Evolutionary conservation across 2,888 invertebrate species (phyloP), one percentile per base, ranked within the genome.

Genomic region (Lasioglossum villosulum): DNA sequence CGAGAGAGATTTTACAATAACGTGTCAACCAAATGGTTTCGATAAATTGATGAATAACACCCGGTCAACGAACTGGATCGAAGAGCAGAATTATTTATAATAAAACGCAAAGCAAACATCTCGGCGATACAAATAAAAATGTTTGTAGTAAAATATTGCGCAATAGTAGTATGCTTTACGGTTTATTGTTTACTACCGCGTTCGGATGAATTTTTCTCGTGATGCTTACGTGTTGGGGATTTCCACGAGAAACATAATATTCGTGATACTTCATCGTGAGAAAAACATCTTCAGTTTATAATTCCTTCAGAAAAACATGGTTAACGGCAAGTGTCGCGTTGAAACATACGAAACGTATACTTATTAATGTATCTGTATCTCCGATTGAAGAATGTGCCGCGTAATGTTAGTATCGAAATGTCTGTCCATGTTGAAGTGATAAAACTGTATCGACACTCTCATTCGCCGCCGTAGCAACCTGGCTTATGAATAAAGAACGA

Each of bases 251-350:
- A 23, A 52, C 19, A 71, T 19, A 48, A 48, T 59, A 63, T 80
- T 59, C 81, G 27, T 12, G 34, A n/a, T 34, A 75, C 19, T 59
- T 48, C 71, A 39, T 39, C 75, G 59, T 23, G 63, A 14, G 71
- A 72, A 75, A 83, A 81, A 83, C 52, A 72, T 42, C 52, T 63
- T 39, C 27, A n/a, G 42, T 63, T 63, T 63, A 83, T 34, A 34
- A 48, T 75, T 66, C 27, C 6, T 19, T 34, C 34, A 14, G 52
- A 75, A 72, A 82, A 75, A 75, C 71, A 83, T 19, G 27, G 8
- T 42, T 14, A 23, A 27, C 6, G 27, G 72, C 52, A 30, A 19
- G 16, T 66, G 3, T 34, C 34, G 2, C 16, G 8, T 66, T 34
- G 34, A 23, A 34, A 34, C 19, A 16, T 34, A 8, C 16, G 14